Conservation (phyloP, 2,888 invertebrate species). For the Coecobrya sp. region DNA sequence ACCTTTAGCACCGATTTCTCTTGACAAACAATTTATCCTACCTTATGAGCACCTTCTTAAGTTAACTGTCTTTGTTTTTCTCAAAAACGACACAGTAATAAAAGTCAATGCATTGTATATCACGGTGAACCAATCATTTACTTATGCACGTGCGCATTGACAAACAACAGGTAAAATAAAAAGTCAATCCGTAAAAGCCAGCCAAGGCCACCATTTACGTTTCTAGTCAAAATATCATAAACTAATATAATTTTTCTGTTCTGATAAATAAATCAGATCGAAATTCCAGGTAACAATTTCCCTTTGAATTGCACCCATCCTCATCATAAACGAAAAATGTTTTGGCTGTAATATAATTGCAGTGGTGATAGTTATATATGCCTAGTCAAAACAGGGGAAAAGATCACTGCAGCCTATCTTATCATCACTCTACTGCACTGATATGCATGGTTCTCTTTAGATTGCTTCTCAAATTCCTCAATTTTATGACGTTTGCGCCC, state of each 20-base stretch:
- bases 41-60: neutral
- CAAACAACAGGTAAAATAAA: conserved; percentile 20
- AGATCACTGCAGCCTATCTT: neutral
- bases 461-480: conserved; percentile 52
- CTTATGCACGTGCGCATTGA: conserved; percentile 54
- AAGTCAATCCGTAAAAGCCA: conserved; percentile 40
- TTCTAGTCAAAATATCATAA: conserved; percentile 72
- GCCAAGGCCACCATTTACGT: conserved; percentile 63
- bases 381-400: conserved; percentile 54
- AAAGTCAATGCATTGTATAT: conserved; percentile 29
- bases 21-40: neutral
- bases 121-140: conserved; percentile 9
- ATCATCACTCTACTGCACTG: too few species aligned
- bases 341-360: conserved; percentile 19
- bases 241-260: conserved; percentile 22
- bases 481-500: conserved; percentile 75
- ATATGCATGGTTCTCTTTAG: conserved; percentile 16
- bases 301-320: conserved; percentile 72
- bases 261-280: conserved; percentile 37
- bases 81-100: conserved; percentile 63
- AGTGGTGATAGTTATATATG: conserved; percentile 67
- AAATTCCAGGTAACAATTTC: conserved; percentile 74
- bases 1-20: neutral
- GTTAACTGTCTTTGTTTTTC: conserved; percentile 37
- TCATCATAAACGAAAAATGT: conserved; percentile 6